These are phyloP conservation scores for Tenualosa ilisha DNA, from an alignment of 2,797 vertebrate species.

Conservation along the genomic window DNA sequence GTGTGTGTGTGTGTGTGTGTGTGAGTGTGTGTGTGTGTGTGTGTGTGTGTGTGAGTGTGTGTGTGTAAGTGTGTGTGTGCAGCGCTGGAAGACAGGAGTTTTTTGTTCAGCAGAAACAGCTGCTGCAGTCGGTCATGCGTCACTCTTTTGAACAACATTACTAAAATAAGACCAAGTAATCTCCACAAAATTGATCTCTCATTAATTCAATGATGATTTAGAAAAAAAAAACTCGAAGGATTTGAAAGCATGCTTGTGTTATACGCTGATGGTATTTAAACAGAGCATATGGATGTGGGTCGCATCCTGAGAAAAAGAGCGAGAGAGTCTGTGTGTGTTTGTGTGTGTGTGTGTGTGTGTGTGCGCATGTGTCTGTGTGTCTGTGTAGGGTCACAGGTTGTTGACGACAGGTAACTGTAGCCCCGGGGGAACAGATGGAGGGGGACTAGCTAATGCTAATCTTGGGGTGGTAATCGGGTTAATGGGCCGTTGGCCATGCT, in stretches of 20 bases:
- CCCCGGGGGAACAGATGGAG: slow-evolving; percentile 21
- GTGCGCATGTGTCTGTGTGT: neutral
- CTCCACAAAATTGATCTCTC: neutral
- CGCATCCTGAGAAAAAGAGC: neutral
- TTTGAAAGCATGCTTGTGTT: neutral
- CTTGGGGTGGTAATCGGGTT: slow-evolving; percentile 36
- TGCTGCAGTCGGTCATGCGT: neutral
- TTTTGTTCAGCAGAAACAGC: neutral
- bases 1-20: neutral
- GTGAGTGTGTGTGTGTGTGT: slow-evolving; percentile 1
- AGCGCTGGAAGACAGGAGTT: neutral
- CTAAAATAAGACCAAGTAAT: neutral
- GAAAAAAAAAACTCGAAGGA: neutral
- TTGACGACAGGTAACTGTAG: slow-evolving; percentile 31
- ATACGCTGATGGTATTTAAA: neutral
- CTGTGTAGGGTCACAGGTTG: slow-evolving; percentile 24
- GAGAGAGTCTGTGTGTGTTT: neutral
- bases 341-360: slow-evolving; percentile 28
- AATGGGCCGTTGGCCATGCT: slow-evolving; percentile 24
- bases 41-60: slow-evolving; percentile 6
- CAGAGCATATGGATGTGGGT: neutral
- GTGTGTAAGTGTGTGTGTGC: neutral
- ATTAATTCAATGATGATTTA: neutral
- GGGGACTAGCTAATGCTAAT: slow-evolving; percentile 32
- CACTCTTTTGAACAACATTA: neutral